Evolutionary conservation across 2,888 invertebrate genomes (phyloP), one percentile per base, ranked within the genome.

Genomic region (Idaea biselata): DNA sequence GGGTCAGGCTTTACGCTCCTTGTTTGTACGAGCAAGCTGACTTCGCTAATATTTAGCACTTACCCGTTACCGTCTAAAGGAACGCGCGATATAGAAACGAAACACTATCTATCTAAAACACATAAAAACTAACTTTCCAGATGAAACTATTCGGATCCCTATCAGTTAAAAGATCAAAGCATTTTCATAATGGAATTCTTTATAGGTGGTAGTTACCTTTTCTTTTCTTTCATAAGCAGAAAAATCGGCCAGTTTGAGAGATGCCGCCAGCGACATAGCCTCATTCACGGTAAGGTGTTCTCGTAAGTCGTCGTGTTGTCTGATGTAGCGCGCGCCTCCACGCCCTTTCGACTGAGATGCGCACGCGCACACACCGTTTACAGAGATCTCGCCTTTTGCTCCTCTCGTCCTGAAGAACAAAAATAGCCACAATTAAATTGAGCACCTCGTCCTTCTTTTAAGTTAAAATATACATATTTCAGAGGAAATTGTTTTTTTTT

Each of bases 231-330:
- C 94, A 17, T 94, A 93, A n/a, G 93, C 88, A 16, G 94, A 93
- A 71, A 96, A 94, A 60, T 94, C 93, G 71, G 97, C 96, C 60
- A 97, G 93, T 82, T 97, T 97, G 62, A 97, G 94, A 70, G 97
- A 95, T 2, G 97, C 96, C 0, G 97, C 96, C 60, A 97, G 93
- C 76, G 95, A 94, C 96, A 97, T 97, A 73, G 97, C 94, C 89
- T 97, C 97, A 77, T 95, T 93, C 58, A 97, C 95, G 61, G 97
- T 95, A 73, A 98, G 93, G 75, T 96, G 94, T 32, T 95, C 94
- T 68, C 97, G 93, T 77, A 97, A 87, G 77, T 95, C 93, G 81
- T 97, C 96, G 66, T 97, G 95, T 81, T 97, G 97, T 85, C 97
- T 97, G 78, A 97, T 97, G 90, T 97, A 97, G 74, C 96, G 96